Conservation (phyloP, 2,888 invertebrate genomes). For the Labia minor region DNA sequence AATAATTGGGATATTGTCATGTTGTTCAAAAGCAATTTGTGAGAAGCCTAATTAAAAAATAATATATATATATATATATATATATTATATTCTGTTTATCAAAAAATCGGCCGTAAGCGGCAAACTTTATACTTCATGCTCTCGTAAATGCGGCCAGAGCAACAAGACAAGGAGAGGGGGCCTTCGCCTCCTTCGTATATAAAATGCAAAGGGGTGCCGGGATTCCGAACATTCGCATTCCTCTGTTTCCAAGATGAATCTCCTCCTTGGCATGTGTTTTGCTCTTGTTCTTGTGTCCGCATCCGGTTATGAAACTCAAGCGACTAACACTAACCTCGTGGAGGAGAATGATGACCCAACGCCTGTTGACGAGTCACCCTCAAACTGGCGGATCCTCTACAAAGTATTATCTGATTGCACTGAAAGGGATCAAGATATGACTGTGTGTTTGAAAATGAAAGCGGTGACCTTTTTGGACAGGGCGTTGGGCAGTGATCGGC, state of each 20-base stretch:
- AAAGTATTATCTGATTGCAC: conserved; percentile 18
- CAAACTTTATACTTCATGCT: conserved; percentile 3
- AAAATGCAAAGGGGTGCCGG: not conserved
- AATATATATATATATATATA: too few species aligned
- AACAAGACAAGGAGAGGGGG: not conserved
- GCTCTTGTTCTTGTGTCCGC: not conserved
- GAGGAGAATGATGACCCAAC: not conserved
- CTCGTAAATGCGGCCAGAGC: not conserved
- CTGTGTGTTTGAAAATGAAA: conserved; percentile 26
- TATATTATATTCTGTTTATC: too few species aligned
- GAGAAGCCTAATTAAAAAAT: too few species aligned
- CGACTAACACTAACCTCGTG: conserved; percentile 2
- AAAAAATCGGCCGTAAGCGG: not conserved
- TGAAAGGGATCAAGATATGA: conserved; percentile 8
- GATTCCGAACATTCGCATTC: not conserved
- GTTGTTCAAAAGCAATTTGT: too few species aligned
- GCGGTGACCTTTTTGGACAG: conserved; percentile 24
- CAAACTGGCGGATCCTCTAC: conserved; percentile 19
- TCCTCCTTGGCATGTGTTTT: not conserved
- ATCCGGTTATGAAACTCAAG: conserved; percentile 3
- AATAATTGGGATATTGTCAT: too few species aligned
- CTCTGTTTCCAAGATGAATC: not conserved
- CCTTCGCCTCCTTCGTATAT: not conserved
- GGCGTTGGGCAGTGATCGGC: conserved; percentile 16
- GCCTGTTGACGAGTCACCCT: conserved; percentile 14